These are phyloP conservation scores for Syritta pipiens DNA, from an alignment of 2,888 invertebrate species.

Conservation along the genomic window DNA sequence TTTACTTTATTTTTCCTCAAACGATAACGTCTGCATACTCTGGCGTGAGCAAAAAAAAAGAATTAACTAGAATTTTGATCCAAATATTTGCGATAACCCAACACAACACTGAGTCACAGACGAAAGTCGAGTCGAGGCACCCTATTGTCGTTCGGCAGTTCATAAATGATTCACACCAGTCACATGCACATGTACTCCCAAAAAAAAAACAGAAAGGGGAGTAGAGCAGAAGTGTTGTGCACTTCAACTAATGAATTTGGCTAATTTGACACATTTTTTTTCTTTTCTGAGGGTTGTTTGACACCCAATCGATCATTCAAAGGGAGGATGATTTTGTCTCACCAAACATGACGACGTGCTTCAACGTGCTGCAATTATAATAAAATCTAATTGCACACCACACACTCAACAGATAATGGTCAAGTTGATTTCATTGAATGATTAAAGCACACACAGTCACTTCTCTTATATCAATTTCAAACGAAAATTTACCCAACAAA, in stretches of 20 bases:
- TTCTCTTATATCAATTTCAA: background rate
- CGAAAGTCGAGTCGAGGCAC: background rate
- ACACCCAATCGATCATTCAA: too few species aligned
- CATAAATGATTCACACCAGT: constrained; percentile 4
- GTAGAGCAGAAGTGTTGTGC: too few species aligned
- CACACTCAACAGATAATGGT: background rate
- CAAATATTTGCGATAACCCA: constrained; percentile 13
- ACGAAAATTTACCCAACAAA: background rate
- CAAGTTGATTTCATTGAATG: background rate
- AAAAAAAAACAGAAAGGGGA: too few species aligned
- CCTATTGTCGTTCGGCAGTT: background rate
- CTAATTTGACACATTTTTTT: background rate
- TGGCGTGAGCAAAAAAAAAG: too few species aligned
- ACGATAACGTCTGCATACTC: background rate
- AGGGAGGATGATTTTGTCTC: too few species aligned
- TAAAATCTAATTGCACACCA: background rate
- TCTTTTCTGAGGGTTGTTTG: too few species aligned
- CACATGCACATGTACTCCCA: too few species aligned
- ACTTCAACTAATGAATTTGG: constrained; percentile 10
- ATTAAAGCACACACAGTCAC: too few species aligned
- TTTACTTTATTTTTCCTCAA: background rate
- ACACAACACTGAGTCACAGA: background rate
- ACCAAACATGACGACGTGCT: too few species aligned
- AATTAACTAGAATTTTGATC: too few species aligned
- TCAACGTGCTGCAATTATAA: constrained; percentile 2